Conservation (phyloP, 2,888 invertebrate species). For the Macrosiphum euphorbiae region DNA sequence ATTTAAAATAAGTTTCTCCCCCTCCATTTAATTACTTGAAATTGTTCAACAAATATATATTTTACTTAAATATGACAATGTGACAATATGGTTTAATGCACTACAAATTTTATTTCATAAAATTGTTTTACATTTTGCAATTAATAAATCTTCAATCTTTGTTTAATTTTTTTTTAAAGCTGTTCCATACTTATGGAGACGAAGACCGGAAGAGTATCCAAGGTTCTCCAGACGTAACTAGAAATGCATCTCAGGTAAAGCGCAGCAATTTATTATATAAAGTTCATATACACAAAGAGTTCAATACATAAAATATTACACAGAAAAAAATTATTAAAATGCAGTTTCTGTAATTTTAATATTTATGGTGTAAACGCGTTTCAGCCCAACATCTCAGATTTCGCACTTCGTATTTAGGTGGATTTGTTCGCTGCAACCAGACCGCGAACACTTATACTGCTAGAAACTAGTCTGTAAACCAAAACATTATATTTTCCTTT, state of each 20-base stretch:
- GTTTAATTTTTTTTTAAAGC: slow-evolving; percentile 71
- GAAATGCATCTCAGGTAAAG: slow-evolving; percentile 68
- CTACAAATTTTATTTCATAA: not conserved
- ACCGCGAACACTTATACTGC: slow-evolving; percentile 25
- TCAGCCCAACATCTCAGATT: slow-evolving; percentile 58
- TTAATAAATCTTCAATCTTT: not conserved
- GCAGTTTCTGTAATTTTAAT: slow-evolving; percentile 36
- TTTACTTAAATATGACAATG: not conserved
- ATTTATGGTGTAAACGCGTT: slow-evolving; percentile 37
- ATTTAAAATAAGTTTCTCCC: not conserved
- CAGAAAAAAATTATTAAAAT: slow-evolving; percentile 24
- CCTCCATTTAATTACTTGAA: not conserved
- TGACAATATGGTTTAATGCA: not conserved
- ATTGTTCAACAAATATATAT: not conserved
- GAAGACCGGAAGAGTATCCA: slow-evolving; percentile 76
- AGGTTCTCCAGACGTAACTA: slow-evolving; percentile 68
- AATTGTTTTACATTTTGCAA: not conserved
- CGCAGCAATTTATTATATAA: not conserved
- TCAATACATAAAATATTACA: not conserved
- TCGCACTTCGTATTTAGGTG: slow-evolving; percentile 59
- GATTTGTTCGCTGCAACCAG: slow-evolving; percentile 23
- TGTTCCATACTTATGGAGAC: slow-evolving; percentile 80
- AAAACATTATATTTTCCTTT: slow-evolving; percentile 31
- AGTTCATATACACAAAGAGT: not conserved
- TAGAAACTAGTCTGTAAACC: slow-evolving; percentile 54